Percentiles rank a stretch among this genome's conserved stretches.
Evolutionary conservation across 2,113 vertebrate genomes (phyloP).

Genomic region (Bubo blakistoni): DNA sequence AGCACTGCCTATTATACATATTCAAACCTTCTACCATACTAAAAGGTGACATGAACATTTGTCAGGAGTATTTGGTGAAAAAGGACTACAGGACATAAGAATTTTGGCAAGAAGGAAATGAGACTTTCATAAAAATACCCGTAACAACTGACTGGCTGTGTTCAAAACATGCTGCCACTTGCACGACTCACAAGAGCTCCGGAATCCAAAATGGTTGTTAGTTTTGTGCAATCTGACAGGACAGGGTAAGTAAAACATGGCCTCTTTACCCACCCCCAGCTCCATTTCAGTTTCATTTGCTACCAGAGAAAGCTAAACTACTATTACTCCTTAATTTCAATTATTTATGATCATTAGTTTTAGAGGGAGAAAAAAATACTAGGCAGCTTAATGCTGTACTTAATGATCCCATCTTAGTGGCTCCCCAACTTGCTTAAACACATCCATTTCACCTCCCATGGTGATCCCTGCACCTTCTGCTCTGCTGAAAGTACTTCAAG

Average conservation of each 20-base stretch:
- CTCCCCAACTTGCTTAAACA: neutral
- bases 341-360: neutral
- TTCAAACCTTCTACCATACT: neutral
- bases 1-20: neutral
- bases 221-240: neutral
- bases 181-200: accelerated
- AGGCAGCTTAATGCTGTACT: neutral
- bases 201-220: neutral
- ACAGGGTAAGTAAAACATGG: neutral
- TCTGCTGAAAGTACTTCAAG: neutral
- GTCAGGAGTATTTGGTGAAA: neutral
- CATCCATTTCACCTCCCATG: accelerated
- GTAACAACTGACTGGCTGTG: neutral
- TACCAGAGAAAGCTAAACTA: neutral
- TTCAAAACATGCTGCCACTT: neutral
- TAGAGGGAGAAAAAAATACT: neutral
- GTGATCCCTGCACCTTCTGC: neutral
- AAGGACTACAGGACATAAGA: neutral
- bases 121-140: neutral
- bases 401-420: neutral
- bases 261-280: neutral
- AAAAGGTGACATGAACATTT: neutral
- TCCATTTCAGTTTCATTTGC: neutral
- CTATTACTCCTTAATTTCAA: neutral
- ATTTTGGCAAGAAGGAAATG: neutral